Conservation (phyloP, 2,888 invertebrate genomes). For the Myopa tessellatipennis region DNA sequence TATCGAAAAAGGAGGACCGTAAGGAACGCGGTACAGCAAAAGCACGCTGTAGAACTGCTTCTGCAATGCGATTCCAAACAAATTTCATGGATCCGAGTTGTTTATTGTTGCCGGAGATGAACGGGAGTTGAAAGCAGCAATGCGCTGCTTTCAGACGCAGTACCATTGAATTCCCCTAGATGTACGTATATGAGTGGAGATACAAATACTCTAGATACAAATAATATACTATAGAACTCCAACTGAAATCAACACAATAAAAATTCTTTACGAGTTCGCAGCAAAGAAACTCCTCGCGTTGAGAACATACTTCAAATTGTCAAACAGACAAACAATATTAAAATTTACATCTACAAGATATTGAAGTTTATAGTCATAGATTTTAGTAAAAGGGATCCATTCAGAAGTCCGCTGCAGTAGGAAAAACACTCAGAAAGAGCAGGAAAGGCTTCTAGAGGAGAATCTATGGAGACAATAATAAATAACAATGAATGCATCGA, state of each 20-base stretch:
- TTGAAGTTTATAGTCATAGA: neutral
- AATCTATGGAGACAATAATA: no score
- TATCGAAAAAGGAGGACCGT: no score
- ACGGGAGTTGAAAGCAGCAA: neutral
- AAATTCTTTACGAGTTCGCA: no score
- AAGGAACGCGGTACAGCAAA: neutral
- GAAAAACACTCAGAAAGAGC: no score
- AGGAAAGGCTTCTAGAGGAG: no score
- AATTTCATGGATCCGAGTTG: slow-evolving; percentile 9
- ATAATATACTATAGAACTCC: no score
- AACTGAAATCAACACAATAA: no score
- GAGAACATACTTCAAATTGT: no score
- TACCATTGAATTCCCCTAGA: neutral
- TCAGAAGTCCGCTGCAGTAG: neutral
- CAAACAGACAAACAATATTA: neutral
- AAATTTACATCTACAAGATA: neutral
- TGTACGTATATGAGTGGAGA: neutral
- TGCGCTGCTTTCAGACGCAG: neutral
- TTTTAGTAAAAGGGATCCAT: neutral
- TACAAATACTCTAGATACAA: neutral
- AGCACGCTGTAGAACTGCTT: neutral
- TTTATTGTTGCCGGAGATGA: neutral
- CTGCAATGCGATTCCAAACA: neutral
- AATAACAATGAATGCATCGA: no score
- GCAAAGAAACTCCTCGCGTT: no score